phyloP scores from a whole-genome alignment of 2,113 vertebrate genomes.

The Nesoenas mayeri region DNA sequence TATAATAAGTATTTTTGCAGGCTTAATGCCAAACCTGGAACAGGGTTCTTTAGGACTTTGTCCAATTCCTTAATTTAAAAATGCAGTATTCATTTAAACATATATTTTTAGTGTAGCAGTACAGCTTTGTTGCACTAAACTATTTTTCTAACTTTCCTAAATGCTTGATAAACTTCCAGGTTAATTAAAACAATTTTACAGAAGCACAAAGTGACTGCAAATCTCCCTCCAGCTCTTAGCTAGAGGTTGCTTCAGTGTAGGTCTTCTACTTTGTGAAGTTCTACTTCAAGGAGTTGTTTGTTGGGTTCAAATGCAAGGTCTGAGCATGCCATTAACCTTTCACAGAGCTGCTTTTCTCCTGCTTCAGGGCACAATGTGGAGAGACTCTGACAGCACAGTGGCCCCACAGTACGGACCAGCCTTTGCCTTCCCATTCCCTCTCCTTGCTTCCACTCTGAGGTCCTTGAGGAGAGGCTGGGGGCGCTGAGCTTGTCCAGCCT shows the following conservation, averaged over 20 bases:
- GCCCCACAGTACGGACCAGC: background rate
- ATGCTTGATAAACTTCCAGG: constrained; percentile 54
- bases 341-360: background rate
- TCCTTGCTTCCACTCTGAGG: background rate
- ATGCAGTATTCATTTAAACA: constrained; percentile 43
- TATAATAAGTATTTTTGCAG: constrained; percentile 64
- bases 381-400: background rate
- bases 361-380: background rate
- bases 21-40: constrained; percentile 59
- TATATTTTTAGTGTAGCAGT: constrained; percentile 54
- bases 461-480: background rate
- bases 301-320: background rate
- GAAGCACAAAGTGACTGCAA: constrained; percentile 53
- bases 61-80: constrained; percentile 74
- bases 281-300: background rate
- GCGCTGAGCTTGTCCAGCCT: background rate
- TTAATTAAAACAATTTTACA: constrained; percentile 63
- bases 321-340: background rate
- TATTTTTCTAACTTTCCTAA: constrained; percentile 26
- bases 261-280: background rate
- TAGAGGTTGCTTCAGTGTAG: background rate
- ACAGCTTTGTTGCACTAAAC: constrained; percentile 15
- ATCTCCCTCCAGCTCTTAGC: background rate
- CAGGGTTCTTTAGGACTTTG: constrained; percentile 24
- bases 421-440: background rate